phyloP scores from a whole-genome alignment of 2,797 vertebrate genomes.

The Hybognathus amarus region DNA sequence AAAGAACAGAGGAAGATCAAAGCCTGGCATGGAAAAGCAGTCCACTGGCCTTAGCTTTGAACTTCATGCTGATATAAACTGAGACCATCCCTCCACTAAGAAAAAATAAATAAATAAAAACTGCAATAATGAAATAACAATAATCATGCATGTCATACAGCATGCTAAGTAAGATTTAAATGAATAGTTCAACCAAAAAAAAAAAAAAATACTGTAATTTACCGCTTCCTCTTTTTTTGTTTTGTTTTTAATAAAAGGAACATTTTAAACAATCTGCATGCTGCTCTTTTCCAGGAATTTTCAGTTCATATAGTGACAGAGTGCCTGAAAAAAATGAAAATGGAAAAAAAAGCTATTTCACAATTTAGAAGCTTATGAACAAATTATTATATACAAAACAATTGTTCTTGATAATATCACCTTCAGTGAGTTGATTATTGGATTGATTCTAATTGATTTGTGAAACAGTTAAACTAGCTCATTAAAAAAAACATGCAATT shows the following conservation, averaged over 20 bases:
- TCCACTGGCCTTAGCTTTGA: conserved; percentile 50
- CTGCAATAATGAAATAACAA: conserved; percentile 15
- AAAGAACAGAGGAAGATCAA: conserved; percentile 51
- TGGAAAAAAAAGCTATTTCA: neutral
- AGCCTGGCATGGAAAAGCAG: conserved; percentile 37
- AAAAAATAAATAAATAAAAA: neutral
- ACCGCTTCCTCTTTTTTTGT: neutral
- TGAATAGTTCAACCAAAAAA: neutral
- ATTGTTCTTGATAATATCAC: neutral
- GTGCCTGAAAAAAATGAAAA: neutral
- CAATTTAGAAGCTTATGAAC: neutral
- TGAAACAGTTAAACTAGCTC: neutral
- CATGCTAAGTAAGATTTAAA: neutral
- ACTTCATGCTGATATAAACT: conserved; percentile 33
- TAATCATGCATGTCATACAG: conserved; percentile 41
- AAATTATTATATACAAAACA: too few species aligned
- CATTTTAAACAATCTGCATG: neutral
- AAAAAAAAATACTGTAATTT: neutral
- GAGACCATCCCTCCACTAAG: conserved; percentile 16
- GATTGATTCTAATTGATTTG: neutral
- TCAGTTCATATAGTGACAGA: too few species aligned
- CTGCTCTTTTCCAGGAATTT: neutral
- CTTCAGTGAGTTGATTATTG: neutral
- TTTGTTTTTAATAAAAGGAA: neutral
- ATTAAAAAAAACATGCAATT: neutral